phyloP scores from a whole-genome alignment of 2,888 invertebrate species.

The Minunthozetes semirufus region DNA sequence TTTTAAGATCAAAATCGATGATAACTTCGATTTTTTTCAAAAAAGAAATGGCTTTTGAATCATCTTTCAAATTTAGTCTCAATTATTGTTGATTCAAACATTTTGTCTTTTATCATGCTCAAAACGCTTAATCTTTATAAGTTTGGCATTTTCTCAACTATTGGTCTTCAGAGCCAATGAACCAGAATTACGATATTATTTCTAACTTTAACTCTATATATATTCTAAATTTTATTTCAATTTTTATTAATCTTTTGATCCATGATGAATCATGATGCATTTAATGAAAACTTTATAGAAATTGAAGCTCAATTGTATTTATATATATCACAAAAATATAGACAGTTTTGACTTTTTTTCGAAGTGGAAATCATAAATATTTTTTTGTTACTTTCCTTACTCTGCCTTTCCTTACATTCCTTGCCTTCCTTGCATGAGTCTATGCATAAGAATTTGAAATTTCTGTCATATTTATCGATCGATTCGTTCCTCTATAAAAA shows the following conservation, averaged over 20 bases:
- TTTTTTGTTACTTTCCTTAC: neutral
- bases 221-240: neutral
- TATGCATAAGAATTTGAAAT: neutral
- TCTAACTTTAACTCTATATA: no score
- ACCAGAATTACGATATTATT: neutral
- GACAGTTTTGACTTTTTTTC: neutral
- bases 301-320: neutral
- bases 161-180: neutral
- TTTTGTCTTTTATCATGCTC: no score
- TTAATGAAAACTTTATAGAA: neutral
- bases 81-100: no score
- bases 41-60: no score
- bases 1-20: no score
- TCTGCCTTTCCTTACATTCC: no score
- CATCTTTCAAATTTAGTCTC: no score
- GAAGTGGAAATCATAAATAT: neutral
- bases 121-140: no score
- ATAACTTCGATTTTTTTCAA: no score
- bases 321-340: neutral
- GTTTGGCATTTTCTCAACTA: neutral
- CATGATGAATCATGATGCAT: no score
- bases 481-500: neutral
- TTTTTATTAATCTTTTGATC: neutral
- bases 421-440: no score
- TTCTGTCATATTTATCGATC: conserved; percentile 4